Base-by-base conservation (phyloP, 1,140 invertebrate genomes). In the Gryon sp. region DNA sequence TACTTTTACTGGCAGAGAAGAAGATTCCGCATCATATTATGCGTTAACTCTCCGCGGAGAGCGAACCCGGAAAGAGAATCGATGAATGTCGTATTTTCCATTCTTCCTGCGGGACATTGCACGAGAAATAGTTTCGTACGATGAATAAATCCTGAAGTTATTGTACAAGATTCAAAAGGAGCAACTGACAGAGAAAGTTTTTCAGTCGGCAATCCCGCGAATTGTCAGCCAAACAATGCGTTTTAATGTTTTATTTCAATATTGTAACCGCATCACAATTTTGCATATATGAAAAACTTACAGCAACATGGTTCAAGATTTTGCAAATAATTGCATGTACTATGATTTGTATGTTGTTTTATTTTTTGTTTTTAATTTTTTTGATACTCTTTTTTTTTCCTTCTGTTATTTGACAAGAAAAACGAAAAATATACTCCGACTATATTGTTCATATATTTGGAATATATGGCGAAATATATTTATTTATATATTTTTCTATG, bases 21-120 rank as follows among this genome's bases (percentile, higher is more conserved):
- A 72, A 76, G 66, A 77, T 65, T 80, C 63, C 57, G 69, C 74
- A 77, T 77, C 53, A 46, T 66, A 68, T 80, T 77, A 74, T 68
- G 68, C 69, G 70, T 74, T 74, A 74, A 66, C 70, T 65, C 52
- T n/a, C n/a, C n/a, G n/a, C 24, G 53, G 34, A 16, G 70, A 66
- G 70, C 34, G 60, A n/a, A n/a, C 11, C 60, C 70, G 50, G 53
- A 74, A 74, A 74, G 60, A 74, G 70, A 74, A 74, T 74, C 70
- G 60, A 74, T 74, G 70, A 66, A 74, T 74, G 70, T 74, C 70
- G 60, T 66, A 74, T 74, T 74, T 66, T 66, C 53, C 57, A 52
- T 66, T 66, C 70, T 74, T 65, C 60, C 70, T 65, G 60, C 41
- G 69, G 59, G 69, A 65, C 69, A 57, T 65, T 74, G 52, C 60